phyloP scores from a whole-genome alignment of 2,888 invertebrate genomes.

The Crematogaster levior region DNA sequence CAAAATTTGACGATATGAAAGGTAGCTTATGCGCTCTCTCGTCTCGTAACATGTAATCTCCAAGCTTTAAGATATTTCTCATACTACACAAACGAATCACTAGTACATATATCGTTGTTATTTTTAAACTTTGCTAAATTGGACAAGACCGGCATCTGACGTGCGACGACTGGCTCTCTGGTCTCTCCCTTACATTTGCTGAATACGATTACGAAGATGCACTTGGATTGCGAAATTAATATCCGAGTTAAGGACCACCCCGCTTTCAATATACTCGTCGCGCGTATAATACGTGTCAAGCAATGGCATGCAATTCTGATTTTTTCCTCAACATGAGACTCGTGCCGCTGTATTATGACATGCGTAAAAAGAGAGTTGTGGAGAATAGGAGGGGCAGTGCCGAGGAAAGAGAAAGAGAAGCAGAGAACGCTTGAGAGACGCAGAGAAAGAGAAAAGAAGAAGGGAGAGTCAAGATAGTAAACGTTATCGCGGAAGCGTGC shows the following conservation, averaged over 20 bases:
- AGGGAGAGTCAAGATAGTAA: neutral
- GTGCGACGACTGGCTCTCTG: neutral
- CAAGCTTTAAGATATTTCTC: neutral
- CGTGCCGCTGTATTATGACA: conserved; percentile 55
- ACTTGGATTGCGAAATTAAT: conserved; percentile 11
- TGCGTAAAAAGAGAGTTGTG: neutral
- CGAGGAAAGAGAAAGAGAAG: conserved; percentile 41
- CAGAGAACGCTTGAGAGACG: neutral
- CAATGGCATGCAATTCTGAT: conserved; percentile 47
- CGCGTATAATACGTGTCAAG: conserved; percentile 24
- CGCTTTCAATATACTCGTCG: conserved; percentile 60
- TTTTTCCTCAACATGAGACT: conserved; percentile 43
- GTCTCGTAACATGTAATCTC: neutral
- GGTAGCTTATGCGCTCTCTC: neutral
- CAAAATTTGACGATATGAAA: neutral
- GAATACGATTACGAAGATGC: neutral
- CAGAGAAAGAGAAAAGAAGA: conserved; percentile 4
- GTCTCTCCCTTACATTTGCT: neutral
- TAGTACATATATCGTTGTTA: neutral
- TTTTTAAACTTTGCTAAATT: conserved; percentile 15
- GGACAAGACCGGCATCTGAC: neutral
- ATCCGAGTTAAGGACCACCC: conserved; percentile 24
- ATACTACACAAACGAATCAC: neutral
- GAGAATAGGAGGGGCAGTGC: neutral
- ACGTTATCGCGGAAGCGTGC: conserved; percentile 78